Base-by-base conservation (phyloP, 2,797 vertebrate genomes). In the Lithobates sylvaticus region DNA sequence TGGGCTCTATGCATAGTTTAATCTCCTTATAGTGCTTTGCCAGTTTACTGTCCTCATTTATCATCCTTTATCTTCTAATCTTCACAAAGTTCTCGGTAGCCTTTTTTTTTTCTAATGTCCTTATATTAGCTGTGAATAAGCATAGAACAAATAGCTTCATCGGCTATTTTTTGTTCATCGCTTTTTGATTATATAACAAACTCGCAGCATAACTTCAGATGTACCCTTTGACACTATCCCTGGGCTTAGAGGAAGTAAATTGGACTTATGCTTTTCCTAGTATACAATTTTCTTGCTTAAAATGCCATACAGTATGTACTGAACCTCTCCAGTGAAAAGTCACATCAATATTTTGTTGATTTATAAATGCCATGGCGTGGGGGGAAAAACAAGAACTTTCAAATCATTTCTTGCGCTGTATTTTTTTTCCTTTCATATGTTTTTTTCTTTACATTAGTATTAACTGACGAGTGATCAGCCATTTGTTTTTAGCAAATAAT, bases 11-110 rank as follows among this genome's bases (percentile, higher is more conserved):
- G 68, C 29, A 71, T 34, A 70, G 70, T 71, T 36, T 81, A 71
- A 81, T 71, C 68, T 32, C 26, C 78, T 81, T 71, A 71, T 26
- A 36, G 61, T 12, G 29, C 61, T 70, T 81, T 81, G 36, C 44
- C 68, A 26, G 68, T 81, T 71, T 36, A 27, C 79, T 81, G 68
- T 39, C 79, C 79, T 81, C 69, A 64, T 18, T 73, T 47, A 39
- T 50, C 50, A 72, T 47, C 58, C 69, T 27, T 81, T 69, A 81
- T 81, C 79, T 73, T 13, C 69, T 81, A 81, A 81, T 81, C 79
- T 61, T 29, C 26, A n/a, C 44, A 72, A 81, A 27, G 42, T 81
- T 81, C 78, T n/a, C 47, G 26, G 47, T 21, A 54, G 42, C 27
- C 27, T 34, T 7, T 81, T 42, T 81, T 42, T 29, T 34, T 61